phyloP scores from a whole-genome alignment of 2,888 invertebrate genomes.

The Lasioglossum leucozonium region DNA sequence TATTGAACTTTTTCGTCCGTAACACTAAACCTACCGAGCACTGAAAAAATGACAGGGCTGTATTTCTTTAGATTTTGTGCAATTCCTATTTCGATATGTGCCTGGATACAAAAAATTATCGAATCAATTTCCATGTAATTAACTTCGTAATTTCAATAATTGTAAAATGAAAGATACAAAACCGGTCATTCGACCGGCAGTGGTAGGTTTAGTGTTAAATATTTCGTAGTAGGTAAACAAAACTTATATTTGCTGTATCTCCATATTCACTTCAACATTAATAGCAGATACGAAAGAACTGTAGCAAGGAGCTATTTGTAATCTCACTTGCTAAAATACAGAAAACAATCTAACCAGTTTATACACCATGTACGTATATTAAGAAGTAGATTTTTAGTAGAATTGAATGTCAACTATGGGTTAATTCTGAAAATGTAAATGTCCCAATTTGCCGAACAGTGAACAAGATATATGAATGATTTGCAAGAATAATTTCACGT shows the following conservation, averaged over 20 bases:
- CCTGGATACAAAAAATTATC: too few species aligned
- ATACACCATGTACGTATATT: not conserved
- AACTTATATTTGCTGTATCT: not conserved
- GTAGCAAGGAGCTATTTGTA: not conserved
- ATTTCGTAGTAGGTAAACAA: not conserved
- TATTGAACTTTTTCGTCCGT: not conserved
- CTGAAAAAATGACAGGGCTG: too few species aligned
- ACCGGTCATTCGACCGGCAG: too few species aligned
- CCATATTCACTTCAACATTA: not conserved
- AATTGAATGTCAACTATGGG: not conserved
- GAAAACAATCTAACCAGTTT: not conserved
- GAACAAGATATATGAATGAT: not conserved
- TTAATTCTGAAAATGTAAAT: not conserved
- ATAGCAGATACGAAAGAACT: not conserved
- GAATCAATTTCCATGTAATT: too few species aligned
- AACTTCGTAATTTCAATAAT: too few species aligned
- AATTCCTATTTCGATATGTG: too few species aligned
- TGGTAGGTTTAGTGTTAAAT: too few species aligned
- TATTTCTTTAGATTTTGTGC: too few species aligned
- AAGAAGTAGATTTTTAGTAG: not conserved
- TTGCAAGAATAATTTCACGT: not conserved
- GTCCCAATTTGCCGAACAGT: not conserved
- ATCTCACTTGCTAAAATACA: not conserved
- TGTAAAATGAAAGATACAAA: too few species aligned
- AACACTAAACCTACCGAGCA: too few species aligned